A percentile compares a stretch with the other conserved stretches of the same genome.
Conservation (phyloP, 2,888 invertebrate genomes). For the Xestia ashworthii region DNA sequence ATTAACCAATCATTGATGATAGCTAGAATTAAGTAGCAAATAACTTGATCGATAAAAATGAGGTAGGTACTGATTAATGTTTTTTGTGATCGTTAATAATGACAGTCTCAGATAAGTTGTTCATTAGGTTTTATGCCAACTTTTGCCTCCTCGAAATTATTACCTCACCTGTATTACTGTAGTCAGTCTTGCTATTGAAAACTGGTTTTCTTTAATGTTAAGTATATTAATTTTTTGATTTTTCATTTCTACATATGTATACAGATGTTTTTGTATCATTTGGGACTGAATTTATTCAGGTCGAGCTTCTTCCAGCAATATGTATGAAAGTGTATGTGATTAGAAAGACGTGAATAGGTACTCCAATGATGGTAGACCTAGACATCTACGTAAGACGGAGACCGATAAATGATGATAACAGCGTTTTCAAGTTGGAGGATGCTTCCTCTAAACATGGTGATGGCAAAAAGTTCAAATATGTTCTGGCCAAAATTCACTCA, state of each 20-base stretch:
- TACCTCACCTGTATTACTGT: neutral
- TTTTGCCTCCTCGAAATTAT: neutral
- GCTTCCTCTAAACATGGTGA: no score
- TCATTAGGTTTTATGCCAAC: slow-evolving; percentile 2
- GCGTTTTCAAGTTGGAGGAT: no score
- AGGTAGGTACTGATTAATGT: slow-evolving; percentile 11
- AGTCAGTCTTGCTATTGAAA: neutral
- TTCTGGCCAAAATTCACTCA: no score
- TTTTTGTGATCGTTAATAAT: slow-evolving; percentile 24
- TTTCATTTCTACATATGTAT: neutral
- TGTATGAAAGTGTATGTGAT: no score
- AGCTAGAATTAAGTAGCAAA: neutral
- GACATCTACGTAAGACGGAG: no score
- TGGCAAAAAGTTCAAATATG: no score
- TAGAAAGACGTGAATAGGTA: no score
- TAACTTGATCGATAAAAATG: slow-evolving; percentile 12
- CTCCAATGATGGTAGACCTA: no score
- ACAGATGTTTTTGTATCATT: neutral
- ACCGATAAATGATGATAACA: no score
- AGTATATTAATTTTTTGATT: neutral
- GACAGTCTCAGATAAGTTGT: slow-evolving; percentile 9
- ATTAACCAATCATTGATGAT: neutral
- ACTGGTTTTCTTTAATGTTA: neutral
- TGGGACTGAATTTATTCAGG: no score
- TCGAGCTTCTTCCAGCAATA: no score